Base-by-base conservation (phyloP, 2,888 invertebrate genomes). In the Ophion costatus region DNA sequence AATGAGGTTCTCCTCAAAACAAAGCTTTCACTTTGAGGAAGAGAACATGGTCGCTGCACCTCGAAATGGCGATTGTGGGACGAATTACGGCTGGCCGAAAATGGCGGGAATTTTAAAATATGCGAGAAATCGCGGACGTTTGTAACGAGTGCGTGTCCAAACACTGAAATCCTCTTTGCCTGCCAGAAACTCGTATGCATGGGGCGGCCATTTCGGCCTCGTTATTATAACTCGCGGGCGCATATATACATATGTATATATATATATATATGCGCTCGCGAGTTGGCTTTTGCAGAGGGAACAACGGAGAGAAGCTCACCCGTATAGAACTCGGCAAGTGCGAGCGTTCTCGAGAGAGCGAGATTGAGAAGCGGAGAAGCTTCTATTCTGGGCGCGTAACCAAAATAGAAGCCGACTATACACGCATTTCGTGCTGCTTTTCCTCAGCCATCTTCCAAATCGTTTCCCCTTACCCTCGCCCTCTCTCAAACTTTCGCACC, bases 351-450 rank as follows among this genome's bases (percentile, higher is more conserved):
- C 80, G 73, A 84, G 76, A 83, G 80, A 83, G 82, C 20, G 74
- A 64, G 38, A 66, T 57, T 59, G 80, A 67, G 74, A 67, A 74
- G 38, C 80, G 81, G 80, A 82, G 82, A 75, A 77, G 87, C 81
- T 75, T 87, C 88, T 88, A 88, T 88, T 88, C 85, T 86, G 64
- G 83, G 76, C 84, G 20, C n/a, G 51, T 45, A 38, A 86, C 85
- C 42, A 81, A 88, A 88, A 88, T 88, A 88, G 86, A 85, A 79
- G 76, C 74, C 78, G 78, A 82, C 85, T 87, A 85, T 84, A 86
- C 85, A 86, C 86, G 86, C 83, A 84, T 85, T 86, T 87, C 84
- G 85, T 83, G 85, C 83, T 86, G 84, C 80, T 87, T 87, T 87
- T 84, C 84, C 78, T 82, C 82, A 61, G 82, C 75, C 84, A 74